Conservation (phyloP, 2,797 vertebrate species). For the Anas bernieri region DNA sequence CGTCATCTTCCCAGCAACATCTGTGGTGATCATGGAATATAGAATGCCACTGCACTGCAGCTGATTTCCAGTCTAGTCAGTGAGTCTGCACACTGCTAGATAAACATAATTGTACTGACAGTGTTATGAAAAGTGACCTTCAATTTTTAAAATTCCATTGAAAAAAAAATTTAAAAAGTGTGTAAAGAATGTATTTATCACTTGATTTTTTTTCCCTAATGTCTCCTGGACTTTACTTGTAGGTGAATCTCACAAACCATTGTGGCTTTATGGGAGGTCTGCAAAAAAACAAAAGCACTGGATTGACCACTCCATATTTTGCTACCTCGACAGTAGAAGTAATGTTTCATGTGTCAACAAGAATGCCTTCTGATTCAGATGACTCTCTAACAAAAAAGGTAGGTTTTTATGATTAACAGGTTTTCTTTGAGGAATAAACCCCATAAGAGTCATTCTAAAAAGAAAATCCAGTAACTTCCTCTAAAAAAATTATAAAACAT, state of each 20-base stretch:
- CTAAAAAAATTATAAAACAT: background rate
- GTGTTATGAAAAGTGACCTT: background rate
- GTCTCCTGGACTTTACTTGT: constrained; percentile 10
- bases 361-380: constrained; percentile 98
- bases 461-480: background rate
- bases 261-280: constrained; percentile 98
- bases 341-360: constrained; percentile 97
- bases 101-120: background rate
- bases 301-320: constrained; percentile 94
- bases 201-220: background rate
- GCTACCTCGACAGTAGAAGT: constrained; percentile 98
- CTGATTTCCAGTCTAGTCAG: constrained; percentile 41
- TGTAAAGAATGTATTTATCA: background rate
- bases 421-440: constrained; percentile 1
- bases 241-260: constrained; percentile 97
- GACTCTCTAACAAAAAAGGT: constrained; percentile 98
- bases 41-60: background rate
- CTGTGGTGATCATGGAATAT: background rate
- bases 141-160: background rate
- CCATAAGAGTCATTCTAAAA: background rate
- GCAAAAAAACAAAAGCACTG: constrained; percentile 96
- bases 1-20: background rate
- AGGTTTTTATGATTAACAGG: constrained; percentile 3
- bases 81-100: background rate
- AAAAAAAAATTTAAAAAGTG: background rate